These are phyloP conservation scores for Falco berigora DNA, from an alignment of 2,797 vertebrate genomes.

Conservation along the genomic window DNA sequence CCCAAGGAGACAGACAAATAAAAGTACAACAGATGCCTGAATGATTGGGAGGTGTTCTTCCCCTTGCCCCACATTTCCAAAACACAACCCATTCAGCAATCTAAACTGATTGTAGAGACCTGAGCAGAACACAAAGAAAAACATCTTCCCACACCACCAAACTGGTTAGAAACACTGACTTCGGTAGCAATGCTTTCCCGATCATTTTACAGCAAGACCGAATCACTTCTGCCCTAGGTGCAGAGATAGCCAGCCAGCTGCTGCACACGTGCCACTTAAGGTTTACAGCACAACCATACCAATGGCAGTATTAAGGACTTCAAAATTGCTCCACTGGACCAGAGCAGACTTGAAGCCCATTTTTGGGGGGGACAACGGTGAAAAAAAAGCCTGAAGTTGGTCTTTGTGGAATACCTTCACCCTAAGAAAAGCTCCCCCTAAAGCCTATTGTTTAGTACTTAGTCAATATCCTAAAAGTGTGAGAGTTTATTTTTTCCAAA, in stretches of 20 bases:
- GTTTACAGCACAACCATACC: not conserved
- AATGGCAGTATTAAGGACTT: not conserved
- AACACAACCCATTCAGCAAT: fast-evolving
- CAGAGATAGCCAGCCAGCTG: not conserved
- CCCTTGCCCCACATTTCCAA: not conserved
- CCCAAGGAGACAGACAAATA: not conserved
- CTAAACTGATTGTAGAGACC: not conserved
- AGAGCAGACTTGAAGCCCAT: not conserved
- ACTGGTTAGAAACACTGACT: not conserved
- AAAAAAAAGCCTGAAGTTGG: not conserved
- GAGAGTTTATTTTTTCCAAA: not conserved
- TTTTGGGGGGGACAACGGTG: not conserved
- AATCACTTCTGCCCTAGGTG: not conserved
- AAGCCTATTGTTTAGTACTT: not conserved
- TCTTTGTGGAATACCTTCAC: not conserved
- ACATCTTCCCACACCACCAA: not conserved
- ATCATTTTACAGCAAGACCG: not conserved
- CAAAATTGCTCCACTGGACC: not conserved
- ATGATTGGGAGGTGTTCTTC: not conserved
- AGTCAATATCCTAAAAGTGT: not conserved
- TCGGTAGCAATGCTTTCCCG: not conserved
- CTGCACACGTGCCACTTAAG: not conserved
- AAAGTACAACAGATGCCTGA: not conserved
- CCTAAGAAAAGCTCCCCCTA: not conserved
- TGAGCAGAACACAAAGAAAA: not conserved